Base-by-base conservation (phyloP, 2,888 invertebrate species). In the Torymus texanus region DNA sequence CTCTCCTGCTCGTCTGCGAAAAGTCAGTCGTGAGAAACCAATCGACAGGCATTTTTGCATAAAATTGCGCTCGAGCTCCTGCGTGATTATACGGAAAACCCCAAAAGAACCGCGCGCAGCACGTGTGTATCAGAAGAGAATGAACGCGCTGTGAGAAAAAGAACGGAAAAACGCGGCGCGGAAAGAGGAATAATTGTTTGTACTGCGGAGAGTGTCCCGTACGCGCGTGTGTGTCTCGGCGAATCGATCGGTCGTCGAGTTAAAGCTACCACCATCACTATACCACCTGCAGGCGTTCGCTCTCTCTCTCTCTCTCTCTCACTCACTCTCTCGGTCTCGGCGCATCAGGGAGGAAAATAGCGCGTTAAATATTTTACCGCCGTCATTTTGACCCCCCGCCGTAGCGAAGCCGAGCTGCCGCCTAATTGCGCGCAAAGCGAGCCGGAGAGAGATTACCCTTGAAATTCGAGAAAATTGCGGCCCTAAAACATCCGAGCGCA, bases 381-480 rank as follows among this genome's bases (percentile, higher is more conserved):
- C 72, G 68, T 71, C 79, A 73, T 76, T 76, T 66, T 21, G 29
- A 63, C 55, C 62, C 61, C 41, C 41, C 29, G 8, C 5, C 41
- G 21, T 21, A 21, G 21, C 21, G 21, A 21, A 2, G 21, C 41
- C 5, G 8, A 0, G 41, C 41, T 41, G 8, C 41, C 29, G 71
- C 51, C 67, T 82, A 81, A 82, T 82, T 81, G 75, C 77, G 75
- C 72, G 75, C 75, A 72, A 81, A 81, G 79, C 59, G 58, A 76
- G 75, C 56, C 53, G 56, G 61, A 71, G 75, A 81, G 63, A 72
- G 75, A 82, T 82, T 78, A 76, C 63, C 70, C 73, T 74, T 75
- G 68, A 81, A 81, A 79, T 79, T 82, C 74, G 72, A 80, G 78
- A 74, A 82, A 80, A 80, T 80, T 76, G 61, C 56, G 41, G n/a